Conservation (phyloP, 2,113 vertebrate species). For the Chinchilla lanigera region DNA sequence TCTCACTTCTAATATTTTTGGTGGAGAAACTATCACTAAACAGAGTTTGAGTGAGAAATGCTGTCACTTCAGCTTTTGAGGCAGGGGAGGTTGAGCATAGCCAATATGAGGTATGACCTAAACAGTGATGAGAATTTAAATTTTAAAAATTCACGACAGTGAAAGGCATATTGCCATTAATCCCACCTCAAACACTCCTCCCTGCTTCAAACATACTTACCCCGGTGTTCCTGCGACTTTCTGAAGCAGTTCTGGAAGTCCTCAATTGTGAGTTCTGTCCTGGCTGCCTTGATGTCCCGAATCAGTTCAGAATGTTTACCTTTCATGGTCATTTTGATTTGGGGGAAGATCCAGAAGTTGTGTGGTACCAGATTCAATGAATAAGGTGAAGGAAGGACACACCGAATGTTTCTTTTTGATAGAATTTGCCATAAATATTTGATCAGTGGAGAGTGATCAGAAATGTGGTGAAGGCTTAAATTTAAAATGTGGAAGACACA, state of each 20-base stretch:
- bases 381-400: neutral
- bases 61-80: fast-evolving
- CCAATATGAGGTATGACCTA: neutral
- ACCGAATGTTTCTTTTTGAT: neutral
- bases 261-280: neutral
- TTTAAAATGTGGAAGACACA: neutral
- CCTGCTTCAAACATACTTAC: neutral
- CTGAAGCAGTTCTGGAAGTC: neutral
- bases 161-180: neutral
- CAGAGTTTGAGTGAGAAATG: neutral
- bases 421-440: neutral
- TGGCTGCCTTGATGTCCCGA: neutral
- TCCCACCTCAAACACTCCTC: neutral
- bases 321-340: neutral
- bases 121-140: neutral
- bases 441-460: neutral
- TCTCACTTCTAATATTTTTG: neutral
- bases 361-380: neutral
- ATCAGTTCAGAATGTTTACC: neutral
- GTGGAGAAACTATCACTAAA: neutral
- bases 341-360: neutral
- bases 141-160: neutral
- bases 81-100: neutral
- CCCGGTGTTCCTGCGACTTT: neutral
- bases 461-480: neutral